Evolutionary conservation across 2,797 vertebrate genomes (phyloP).

Genomic region (Momotus momota): DNA sequence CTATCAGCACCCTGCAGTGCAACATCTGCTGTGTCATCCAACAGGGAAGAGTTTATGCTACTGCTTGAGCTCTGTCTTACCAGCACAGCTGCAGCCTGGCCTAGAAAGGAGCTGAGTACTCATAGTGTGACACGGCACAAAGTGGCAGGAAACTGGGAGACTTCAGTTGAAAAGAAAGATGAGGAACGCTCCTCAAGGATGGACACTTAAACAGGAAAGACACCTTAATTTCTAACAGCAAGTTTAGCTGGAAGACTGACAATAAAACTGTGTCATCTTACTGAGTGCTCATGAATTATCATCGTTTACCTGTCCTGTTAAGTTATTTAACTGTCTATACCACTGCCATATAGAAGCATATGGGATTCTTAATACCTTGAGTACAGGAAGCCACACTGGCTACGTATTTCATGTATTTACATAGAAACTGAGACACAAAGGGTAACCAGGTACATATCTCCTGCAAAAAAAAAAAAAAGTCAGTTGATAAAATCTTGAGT

Average conservation of each 20-base stretch:
- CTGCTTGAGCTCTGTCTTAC: not conserved
- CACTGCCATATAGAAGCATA: not conserved
- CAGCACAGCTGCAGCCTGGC: not conserved
- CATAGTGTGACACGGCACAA: not conserved
- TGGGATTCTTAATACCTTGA: not conserved
- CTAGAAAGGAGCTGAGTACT: not conserved
- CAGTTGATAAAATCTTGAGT: slow-evolving; percentile 3
- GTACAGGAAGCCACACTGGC: not conserved
- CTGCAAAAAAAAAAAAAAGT: not conserved
- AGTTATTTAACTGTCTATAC: not conserved
- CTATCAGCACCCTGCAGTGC: not conserved
- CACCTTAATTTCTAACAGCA: not conserved
- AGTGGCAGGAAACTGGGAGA: not conserved
- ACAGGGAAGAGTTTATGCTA: not conserved
- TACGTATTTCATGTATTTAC: not conserved
- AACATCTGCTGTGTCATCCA: not conserved
- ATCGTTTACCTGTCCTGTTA: not conserved
- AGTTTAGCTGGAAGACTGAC: not conserved
- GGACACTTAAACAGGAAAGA: not conserved
- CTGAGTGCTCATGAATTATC: not conserved
- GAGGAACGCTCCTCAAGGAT: not conserved
- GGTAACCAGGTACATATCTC: not conserved
- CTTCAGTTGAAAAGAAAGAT: not conserved
- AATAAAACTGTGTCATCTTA: not conserved
- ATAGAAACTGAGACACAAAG: not conserved